Evolutionary conservation across 2,797 vertebrate genomes (phyloP), one percentile per base, ranked within the genome.

Genomic region (Pseudotriccus pelzelni): DNA sequence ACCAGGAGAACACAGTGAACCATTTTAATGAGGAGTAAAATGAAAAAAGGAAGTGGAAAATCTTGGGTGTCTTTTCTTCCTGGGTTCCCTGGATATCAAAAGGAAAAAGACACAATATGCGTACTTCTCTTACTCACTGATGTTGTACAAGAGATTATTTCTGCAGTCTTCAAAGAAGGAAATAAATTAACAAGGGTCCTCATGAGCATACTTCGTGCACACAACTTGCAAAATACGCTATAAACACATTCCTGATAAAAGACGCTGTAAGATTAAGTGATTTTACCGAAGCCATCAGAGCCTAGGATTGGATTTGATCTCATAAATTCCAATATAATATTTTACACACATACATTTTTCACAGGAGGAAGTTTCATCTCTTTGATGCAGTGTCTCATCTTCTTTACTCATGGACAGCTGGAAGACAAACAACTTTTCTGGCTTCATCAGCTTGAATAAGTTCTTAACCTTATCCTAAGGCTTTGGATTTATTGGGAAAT

Each of bases 401-500:
- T 81, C 63, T 63, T 87, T 91, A 69, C 13, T 89, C 32, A 46
- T 34, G 43, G 32, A 39, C 78, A 41, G 1, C 18, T 83, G 60
- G 27, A 87, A 87, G 58, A 53, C 67, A 87, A 77, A 91, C 79
- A 91, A 30, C 47, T 81, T 77, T 43, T 60, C 74, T 49, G 62
- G 41, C 52, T 83, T 87, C 62, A 14, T 88, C 56, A 89, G 50
- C 56, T 47, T 90, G 52, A 94, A 20, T 76, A 77, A 86, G 39
- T 88, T 84, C 63, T 83, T 79, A 92, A 44, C 39, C 58, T 79
- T 79, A 90, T 92, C 76, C 53, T 75, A 84, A 81, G 19, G 58
- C 52, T 92, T 96, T 92, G 70, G 84, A 59, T 95, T 94, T 94
- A 53, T 21, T 95, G 62, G 76, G 87, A 95, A 92, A 83, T 83